Evolutionary conservation across 2,888 invertebrate species (phyloP), one percentile per base, ranked within the genome.

Genomic region (Hirtodrosophila histrioides): DNA sequence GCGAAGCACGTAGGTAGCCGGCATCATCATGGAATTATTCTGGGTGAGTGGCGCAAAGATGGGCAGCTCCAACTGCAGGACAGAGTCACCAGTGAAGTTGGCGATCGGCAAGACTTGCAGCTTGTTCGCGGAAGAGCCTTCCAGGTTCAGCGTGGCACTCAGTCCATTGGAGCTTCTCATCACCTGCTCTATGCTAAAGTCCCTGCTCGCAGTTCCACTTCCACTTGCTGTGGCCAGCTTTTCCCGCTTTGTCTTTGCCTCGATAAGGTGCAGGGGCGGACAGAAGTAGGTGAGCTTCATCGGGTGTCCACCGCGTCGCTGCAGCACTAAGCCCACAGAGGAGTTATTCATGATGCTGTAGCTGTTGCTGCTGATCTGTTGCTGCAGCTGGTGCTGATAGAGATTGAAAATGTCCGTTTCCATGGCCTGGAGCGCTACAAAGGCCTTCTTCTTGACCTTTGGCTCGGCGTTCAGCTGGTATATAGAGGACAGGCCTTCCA

Each of bases 381-480:
- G 91, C 83, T 97, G 96, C 33, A 96, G 91, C 83, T 97, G 96
- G 27, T 96, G 91, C 84, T 97, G 96, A 37, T 96, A 95, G 72
- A 98, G 91, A 49, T 95, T 95, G 76, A 94, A 95, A 60, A 99
- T 93, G 92, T 99, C 98, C 23, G 96, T 94, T 92, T 98, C 98
- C 83, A 99, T 93, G 33, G 97, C 97, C 89, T 97, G 97, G 51
- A 99, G 92, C 10, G 98, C 97, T 88, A 96, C 95, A 89, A 97
- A 98, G 2, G 98, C 98, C 92, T 98, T 98, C 75, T 96, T 89
- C 33, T 85, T 98, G 7, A 97, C 95, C 92, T 97, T 98, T 90
- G 98, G 98, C 89, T 99, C 98, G 8, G 97, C 97, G 92, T 97
- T 97, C 9, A 99, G 92, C 90, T 98, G 97, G 91, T 98, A 99